Conservation (phyloP, 2,888 invertebrate genomes). For the Frankliniella fusca region DNA sequence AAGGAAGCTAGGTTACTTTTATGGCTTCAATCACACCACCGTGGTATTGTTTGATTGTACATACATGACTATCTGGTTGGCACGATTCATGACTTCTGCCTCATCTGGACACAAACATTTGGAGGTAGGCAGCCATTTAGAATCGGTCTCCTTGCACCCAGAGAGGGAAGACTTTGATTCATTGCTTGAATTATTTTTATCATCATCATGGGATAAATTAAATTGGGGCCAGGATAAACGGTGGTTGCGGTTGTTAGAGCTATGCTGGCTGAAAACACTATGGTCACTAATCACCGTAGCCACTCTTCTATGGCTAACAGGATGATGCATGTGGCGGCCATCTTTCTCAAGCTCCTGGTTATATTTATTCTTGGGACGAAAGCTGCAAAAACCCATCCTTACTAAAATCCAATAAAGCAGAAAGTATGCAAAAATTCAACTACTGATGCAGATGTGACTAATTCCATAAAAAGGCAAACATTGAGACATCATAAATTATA, state of each 20-base stretch:
- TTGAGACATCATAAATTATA: too few species aligned
- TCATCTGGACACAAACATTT: slow-evolving; percentile 61
- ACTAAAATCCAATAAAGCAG: not conserved
- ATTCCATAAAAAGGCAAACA: not conserved
- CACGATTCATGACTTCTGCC: slow-evolving; percentile 76
- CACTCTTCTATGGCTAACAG: not conserved
- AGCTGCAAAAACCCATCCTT: slow-evolving; percentile 6
- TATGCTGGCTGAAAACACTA: slow-evolving; percentile 45
- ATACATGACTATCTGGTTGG: slow-evolving; percentile 85
- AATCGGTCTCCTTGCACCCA: slow-evolving; percentile 40
- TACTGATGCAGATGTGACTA: not conserved
- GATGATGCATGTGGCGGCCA: not conserved
- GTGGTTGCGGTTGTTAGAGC: slow-evolving; percentile 51
- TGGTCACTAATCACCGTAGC: not conserved
- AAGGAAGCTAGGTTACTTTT: too few species aligned
- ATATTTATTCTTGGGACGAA: slow-evolving; percentile 21
- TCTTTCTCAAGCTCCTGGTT: slow-evolving; percentile 21
- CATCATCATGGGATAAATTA: slow-evolving; percentile 45
- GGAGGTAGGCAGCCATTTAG: slow-evolving; percentile 28
- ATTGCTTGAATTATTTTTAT: slow-evolving; percentile 39
- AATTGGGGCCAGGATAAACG: slow-evolving; percentile 58
- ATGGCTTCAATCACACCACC: too few species aligned
- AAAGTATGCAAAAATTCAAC: not conserved
- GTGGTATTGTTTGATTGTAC: slow-evolving; percentile 46
- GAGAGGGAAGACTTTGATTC: slow-evolving; percentile 43